Conservation (phyloP, 2,113 vertebrate species). For the Gobio gobio region DNA sequence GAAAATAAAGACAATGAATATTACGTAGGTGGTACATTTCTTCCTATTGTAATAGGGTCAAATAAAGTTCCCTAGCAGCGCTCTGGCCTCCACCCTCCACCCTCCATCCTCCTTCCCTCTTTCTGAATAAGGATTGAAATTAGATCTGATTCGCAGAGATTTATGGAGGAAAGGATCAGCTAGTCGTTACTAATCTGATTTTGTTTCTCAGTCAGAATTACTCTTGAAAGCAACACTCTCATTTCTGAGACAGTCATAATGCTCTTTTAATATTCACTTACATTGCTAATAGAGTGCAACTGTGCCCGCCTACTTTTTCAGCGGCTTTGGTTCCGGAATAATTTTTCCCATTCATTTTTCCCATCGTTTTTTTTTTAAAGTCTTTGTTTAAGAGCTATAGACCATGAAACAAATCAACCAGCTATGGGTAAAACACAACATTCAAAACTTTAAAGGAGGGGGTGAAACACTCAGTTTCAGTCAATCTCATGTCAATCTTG, state of each 20-base stretch:
- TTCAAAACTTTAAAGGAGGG: too few relatives aligned
- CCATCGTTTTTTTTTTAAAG: neutral
- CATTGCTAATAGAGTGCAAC: neutral
- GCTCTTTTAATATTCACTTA: slow-evolving; percentile 16
- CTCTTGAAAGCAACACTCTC: neutral
- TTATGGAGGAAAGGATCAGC: slow-evolving; percentile 1
- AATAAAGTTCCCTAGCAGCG: neutral
- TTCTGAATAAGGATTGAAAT: slow-evolving; percentile 23
- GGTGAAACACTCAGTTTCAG: too few relatives aligned
- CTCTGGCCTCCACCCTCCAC: neutral
- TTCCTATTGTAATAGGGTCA: neutral
- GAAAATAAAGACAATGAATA: neutral
- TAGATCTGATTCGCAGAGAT: slow-evolving; percentile 22
- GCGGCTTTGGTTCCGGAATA: neutral
- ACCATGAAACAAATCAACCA: neutral
- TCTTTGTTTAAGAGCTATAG: neutral
- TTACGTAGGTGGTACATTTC: neutral
- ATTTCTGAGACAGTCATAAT: slow-evolving; percentile 12
- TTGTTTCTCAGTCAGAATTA: slow-evolving; percentile 9
- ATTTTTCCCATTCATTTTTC: neutral
- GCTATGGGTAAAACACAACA: too few relatives aligned
- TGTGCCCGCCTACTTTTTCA: neutral
- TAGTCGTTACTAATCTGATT: slow-evolving; percentile 24
- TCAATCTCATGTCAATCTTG: too few relatives aligned
- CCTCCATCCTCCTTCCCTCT: neutral